Conservation (phyloP, 2,113 vertebrate species). For the Nestor notabilis region DNA sequence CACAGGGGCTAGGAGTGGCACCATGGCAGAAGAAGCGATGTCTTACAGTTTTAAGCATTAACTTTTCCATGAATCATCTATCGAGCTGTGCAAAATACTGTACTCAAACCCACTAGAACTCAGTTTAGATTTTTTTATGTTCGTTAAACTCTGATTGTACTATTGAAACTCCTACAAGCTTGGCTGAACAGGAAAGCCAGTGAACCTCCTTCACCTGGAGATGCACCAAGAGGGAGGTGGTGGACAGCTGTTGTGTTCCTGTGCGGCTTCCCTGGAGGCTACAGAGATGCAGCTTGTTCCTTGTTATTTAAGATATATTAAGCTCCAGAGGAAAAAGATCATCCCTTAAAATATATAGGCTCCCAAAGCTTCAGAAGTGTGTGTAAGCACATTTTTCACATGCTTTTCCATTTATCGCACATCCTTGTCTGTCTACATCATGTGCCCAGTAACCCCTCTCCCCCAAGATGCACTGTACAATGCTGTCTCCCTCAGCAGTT, state of each 20-base stretch:
- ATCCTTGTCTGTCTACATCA: not conserved
- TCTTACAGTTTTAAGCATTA: not conserved
- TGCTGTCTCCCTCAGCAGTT: not conserved
- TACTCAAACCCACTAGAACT: not conserved
- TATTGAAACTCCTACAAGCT: not conserved
- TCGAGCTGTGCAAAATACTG: not conserved
- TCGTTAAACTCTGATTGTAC: not conserved
- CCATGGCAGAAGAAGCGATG: not conserved
- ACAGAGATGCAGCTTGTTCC: not conserved
- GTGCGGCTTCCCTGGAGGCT: not conserved
- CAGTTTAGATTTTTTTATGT: not conserved
- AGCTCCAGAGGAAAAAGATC: not conserved
- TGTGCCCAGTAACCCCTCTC: not conserved
- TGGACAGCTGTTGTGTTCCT: not conserved
- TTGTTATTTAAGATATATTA: not conserved
- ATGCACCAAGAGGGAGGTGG: not conserved
- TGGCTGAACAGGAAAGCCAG: not conserved
- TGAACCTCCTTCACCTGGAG: not conserved
- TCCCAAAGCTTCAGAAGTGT: not conserved
- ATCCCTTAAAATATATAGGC: not conserved
- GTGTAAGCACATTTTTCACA: not conserved
- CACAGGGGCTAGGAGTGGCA: accelerated
- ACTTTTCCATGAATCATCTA: not conserved
- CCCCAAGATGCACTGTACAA: not conserved
- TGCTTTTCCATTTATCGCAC: not conserved